Evolutionary conservation across 1,140 invertebrate species (phyloP), one percentile per base, ranked within the genome.

Genomic region (Paracyclopina nana): DNA sequence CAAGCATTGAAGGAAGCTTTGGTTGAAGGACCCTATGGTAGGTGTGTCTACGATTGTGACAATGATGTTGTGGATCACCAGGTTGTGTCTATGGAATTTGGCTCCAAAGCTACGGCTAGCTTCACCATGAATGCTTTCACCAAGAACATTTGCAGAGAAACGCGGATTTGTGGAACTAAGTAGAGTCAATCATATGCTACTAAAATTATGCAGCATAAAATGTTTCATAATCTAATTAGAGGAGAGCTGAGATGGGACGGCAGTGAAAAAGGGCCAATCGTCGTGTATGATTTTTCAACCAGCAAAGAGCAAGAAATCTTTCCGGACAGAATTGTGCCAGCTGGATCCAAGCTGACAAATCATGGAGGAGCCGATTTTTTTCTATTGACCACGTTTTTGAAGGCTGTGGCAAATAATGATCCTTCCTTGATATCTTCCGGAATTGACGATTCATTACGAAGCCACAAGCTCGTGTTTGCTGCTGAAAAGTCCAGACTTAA

Each of bases 41-140:
- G 57, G 42, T 68, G 67, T 62, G 67, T 68, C 0, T 68, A 68
- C 54, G 61, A 65, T 34, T 58, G 60, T 54, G 62, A 67, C 53
- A 68, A 68, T 57, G 65, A 68, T 56, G 67, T 68, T 12, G 60
- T 62, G 40, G 64, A 66, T 54, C 59, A 68, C 53, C 66, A 68
- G 58, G 61, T 63, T 53, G 27, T 56, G 12, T 43, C 42, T 25
- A n/a, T 52, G 18, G 34, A 42, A 14, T 52, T 52, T 28, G 50
- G 43, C 8, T 26, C 18, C 14, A 41, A 27, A 4, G 40, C 50
- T 18, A 40, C 20, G 38, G 50, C 50, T 3, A 16, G 6, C 6
- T 14, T 52, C 11, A 52, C 31, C 40, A 52, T 52, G 50, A 52
- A 44, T 20, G 50, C 50, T 14, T 52, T 52, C 14, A 42, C 22